Conservation (phyloP, 2,113 vertebrate species). For the Burhinus bistriatus region DNA sequence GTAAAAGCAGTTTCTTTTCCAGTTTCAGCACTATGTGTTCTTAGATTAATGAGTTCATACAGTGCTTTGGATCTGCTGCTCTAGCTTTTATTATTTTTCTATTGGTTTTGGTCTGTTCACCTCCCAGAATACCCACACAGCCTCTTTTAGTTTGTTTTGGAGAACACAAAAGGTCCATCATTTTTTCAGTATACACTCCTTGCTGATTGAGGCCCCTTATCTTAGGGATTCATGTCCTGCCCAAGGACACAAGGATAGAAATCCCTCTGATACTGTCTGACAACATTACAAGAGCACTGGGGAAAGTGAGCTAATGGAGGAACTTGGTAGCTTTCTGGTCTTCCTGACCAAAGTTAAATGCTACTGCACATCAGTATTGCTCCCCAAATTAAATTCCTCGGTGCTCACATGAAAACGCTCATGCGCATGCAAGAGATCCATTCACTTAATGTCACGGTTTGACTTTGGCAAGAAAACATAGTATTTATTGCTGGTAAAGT, state of each 20-base stretch:
- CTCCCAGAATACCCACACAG: neutral
- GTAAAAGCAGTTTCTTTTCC: neutral
- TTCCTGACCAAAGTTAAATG: neutral
- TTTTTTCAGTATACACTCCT: neutral
- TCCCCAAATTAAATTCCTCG: neutral
- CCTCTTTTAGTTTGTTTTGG: neutral
- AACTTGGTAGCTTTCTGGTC: neutral
- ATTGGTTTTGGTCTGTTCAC: neutral
- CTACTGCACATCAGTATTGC: neutral
- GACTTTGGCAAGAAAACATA: neutral
- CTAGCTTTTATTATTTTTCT: neutral
- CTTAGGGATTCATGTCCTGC: neutral
- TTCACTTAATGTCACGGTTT: neutral
- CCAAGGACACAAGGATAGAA: neutral
- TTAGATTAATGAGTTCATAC: constrained; percentile 2
- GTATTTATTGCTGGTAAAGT: neutral
- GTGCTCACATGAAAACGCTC: neutral
- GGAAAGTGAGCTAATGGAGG: neutral
- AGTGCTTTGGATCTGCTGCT: neutral
- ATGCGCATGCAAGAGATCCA: rapidly evolving
- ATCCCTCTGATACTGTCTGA: neutral
- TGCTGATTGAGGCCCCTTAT: neutral
- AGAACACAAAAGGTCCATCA: neutral
- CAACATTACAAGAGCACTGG: neutral
- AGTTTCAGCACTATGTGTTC: neutral